Percentiles rank a stretch among this genome's conserved stretches.
Conservation (phyloP, 2,113 vertebrate genomes). For the Gnathonemus longibarbis region DNA sequence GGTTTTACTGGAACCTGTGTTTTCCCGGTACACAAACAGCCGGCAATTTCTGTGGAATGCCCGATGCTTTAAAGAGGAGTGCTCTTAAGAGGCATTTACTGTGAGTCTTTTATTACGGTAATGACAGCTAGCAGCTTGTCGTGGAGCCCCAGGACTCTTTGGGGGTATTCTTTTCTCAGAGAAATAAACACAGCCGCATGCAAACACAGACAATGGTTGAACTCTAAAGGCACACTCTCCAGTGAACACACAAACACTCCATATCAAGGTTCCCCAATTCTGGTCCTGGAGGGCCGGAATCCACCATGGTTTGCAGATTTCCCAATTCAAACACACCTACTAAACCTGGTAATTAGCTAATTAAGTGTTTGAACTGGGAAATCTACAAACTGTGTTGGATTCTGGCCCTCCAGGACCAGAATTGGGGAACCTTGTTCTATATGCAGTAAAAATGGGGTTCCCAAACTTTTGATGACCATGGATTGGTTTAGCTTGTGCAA, state of each 20-base stretch:
- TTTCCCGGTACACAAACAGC: constrained; percentile 59
- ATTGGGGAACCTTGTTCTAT: not conserved
- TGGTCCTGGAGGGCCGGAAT: not conserved
- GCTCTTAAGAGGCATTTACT: constrained; percentile 53
- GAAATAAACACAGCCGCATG: constrained; percentile 23
- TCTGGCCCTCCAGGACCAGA: not conserved
- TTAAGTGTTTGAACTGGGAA: not conserved
- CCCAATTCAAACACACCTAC: not conserved
- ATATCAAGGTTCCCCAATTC: not conserved
- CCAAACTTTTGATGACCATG: not conserved
- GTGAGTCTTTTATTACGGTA: constrained; percentile 68
- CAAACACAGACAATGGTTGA: constrained; percentile 9
- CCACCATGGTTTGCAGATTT: not conserved
- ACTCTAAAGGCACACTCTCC: constrained; percentile 6
- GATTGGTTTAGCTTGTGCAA: not conserved
- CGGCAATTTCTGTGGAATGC: constrained; percentile 62
- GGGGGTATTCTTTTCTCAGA: constrained; percentile 12
- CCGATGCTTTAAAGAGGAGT: constrained; percentile 52
- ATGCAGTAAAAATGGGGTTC: not conserved
- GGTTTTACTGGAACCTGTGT: constrained; percentile 59
- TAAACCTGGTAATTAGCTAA: not conserved
- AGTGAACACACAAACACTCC: constrained; percentile 14
- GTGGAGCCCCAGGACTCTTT: constrained; percentile 38
- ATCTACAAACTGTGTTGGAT: not conserved
- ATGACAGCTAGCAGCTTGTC: constrained; percentile 57